These are phyloP conservation scores for Podocnemis expansa DNA, from an alignment of 2,113 vertebrate species.

Conservation along the genomic window DNA sequence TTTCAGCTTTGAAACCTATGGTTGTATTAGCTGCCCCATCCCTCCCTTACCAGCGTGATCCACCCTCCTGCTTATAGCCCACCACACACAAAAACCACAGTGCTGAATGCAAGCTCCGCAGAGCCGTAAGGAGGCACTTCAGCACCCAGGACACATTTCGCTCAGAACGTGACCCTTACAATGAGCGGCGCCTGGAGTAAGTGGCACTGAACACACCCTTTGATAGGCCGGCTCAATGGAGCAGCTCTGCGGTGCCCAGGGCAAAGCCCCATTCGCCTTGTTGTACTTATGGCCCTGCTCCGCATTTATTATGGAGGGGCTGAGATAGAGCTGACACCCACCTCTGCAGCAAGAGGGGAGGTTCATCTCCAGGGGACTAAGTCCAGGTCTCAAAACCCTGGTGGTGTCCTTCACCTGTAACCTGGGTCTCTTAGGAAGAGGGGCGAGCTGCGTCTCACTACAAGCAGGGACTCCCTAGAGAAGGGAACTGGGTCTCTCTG, in stretches of 20 bases:
- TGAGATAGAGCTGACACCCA: not conserved
- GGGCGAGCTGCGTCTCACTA: no score
- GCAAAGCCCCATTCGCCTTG: no score
- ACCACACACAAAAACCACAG: not conserved
- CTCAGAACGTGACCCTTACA: no score
- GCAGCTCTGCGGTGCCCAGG: no score
- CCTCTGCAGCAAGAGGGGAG: accelerated
- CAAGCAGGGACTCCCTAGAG: not conserved
- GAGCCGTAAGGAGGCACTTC: no score
- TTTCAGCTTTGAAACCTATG: not conserved
- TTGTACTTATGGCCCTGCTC: no score
- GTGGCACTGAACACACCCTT: no score
- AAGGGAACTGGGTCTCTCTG: not conserved
- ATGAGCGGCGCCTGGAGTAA: no score
- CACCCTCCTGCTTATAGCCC: not conserved
- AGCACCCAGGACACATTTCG: no score
- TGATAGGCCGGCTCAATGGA: no score
- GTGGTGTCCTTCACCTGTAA: no score
- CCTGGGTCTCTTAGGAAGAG: not conserved
- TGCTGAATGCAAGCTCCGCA: not conserved
- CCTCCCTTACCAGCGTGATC: not conserved
- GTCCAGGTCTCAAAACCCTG: not conserved
- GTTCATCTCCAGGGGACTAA: not conserved
- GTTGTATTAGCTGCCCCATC: not conserved
- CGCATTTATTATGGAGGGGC: not conserved